Base-by-base conservation (phyloP, 2,888 invertebrate genomes). In the Camponotus fellah region DNA sequence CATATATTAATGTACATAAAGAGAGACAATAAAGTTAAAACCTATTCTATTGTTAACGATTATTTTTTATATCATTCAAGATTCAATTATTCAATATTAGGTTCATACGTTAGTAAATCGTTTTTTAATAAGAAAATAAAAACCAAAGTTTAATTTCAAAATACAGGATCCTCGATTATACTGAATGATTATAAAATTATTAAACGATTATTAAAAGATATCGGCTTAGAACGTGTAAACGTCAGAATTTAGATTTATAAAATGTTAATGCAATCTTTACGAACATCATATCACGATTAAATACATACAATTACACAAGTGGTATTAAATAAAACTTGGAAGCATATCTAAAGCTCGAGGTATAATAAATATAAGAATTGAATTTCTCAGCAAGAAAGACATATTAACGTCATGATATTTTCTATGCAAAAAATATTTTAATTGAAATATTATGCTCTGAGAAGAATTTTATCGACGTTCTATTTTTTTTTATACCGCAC, bases 271-370 rank as follows among this genome's bases (percentile, higher is more conserved):
- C n/a, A n/a, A n/a, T 37, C 2, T 64, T 64, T 32, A 62, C n/a
- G 3, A n/a, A 37, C n/a, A n/a, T 64, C 40, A 64, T 14, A n/a
- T 8, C 5, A 12, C 37, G 12, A 40, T 65, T 65, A 65, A 21
- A n/a, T 21, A 65, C 65, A n/a, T n/a, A 46, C 46, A 21, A 65
- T 21, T 65, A 21, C 21, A 40, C 6, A 32, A 32, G 14, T 65
- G 10, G 21, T 40, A 40, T 12, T 26, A 60, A 60, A 26, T 32
- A 32, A 26, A 21, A 82, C 66, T 66, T 60, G 34, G 26, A 86
- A 79, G 79, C 76, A 64, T 43, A 43, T 56, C 17, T n/a, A 9
- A 84, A 79, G 82, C 80, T 71, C 56, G 21, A 60, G 17, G 26
- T 32, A 12, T 32, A 75, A 56, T 82, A 62, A 80, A 46, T 46